Evolutionary conservation across 2,888 invertebrate genomes (phyloP).

Genomic region (Zaprionus obscuricornis): DNA sequence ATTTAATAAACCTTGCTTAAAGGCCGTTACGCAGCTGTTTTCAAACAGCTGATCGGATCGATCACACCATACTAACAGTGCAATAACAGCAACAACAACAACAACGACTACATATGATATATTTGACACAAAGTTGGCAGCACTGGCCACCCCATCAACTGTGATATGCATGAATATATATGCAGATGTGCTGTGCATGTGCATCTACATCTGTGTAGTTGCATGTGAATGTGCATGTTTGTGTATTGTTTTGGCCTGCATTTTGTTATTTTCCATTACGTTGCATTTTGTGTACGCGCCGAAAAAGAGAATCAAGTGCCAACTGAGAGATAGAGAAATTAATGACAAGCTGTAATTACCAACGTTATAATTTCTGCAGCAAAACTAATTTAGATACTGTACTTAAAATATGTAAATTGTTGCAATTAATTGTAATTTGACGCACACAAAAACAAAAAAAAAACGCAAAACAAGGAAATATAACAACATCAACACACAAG

Average conservation of each 20-base stretch:
- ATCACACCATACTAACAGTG: constrained; percentile 37
- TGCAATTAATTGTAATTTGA: constrained; percentile 68
- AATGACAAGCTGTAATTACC: constrained; percentile 28
- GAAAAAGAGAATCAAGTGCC: not conserved
- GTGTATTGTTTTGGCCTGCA: constrained; percentile 57
- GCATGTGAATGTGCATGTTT: constrained; percentile 3
- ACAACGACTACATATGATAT: constrained; percentile 35
- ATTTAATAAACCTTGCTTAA: constrained; percentile 24
- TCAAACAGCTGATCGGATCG: constrained; percentile 51
- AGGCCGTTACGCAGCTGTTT: constrained; percentile 25
- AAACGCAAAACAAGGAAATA: constrained; percentile 33
- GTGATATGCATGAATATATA: not conserved
- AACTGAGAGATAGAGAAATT: constrained; percentile 1
- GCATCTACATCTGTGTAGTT: too few species aligned
- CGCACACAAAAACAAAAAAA: constrained; percentile 31
- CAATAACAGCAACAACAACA: constrained; percentile 15
- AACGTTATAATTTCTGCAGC: constrained; percentile 35
- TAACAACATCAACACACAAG: constrained; percentile 29
- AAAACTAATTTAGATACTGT: constrained; percentile 33
- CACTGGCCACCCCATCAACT: constrained; percentile 30
- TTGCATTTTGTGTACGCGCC: constrained; percentile 42
- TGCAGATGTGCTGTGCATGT: not conserved
- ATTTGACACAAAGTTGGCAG: constrained; percentile 42
- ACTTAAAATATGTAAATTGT: constrained; percentile 62
- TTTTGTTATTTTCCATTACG: constrained; percentile 62